Conservation (phyloP, 2,113 vertebrate genomes). For the human (Homo sapiens) region GRCh38 chrX:147933001-147933500, state of each 20-base stretch:
- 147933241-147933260: not conserved
- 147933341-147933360: not conserved
- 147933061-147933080: too few species aligned
- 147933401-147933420: not conserved
- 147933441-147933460: slow-evolving; percentile 8
- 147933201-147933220: slow-evolving; percentile 28
- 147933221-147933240: not conserved
- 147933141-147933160: slow-evolving; percentile 12
- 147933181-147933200: slow-evolving; percentile 13
- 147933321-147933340: slow-evolving; percentile 27
- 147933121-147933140: not conserved
- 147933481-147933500: not conserved
- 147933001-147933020: too few species aligned
- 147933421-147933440: slow-evolving; percentile 31
- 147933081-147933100: too few species aligned
- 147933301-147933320: not conserved
- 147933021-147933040: too few species aligned
- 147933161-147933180: not conserved
- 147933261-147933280: not conserved
- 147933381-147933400: slow-evolving; percentile 11
- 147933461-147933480: not conserved
- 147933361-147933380: not conserved
- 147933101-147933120: too few species aligned
- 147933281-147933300: slow-evolving; percentile 12
- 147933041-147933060: too few species aligned